A percentile compares a stretch with the other conserved stretches of the same genome.
Evolutionary conservation across 2,888 invertebrate genomes (phyloP).

Genomic region (Odontocolon sp.): DNA sequence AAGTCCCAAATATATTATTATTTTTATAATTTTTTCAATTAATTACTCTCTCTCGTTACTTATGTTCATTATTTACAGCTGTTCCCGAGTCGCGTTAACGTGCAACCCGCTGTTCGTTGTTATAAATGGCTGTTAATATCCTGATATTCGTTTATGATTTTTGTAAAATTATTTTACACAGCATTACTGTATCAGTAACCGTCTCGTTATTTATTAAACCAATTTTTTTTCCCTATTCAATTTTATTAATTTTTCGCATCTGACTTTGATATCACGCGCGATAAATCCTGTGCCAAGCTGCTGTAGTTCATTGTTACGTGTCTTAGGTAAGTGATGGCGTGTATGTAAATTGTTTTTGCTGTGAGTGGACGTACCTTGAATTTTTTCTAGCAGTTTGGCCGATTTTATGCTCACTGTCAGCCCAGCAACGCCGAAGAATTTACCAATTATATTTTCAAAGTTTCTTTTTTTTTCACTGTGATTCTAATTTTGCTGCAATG

Average conservation of each 20-base stretch:
- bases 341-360: slow-evolving; percentile 24
- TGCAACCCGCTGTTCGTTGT: slow-evolving; percentile 42
- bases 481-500: neutral
- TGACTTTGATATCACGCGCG: slow-evolving; percentile 34
- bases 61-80: slow-evolving; percentile 50
- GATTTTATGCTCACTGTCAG: neutral
- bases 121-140: slow-evolving; percentile 48
- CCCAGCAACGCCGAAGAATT: neutral
- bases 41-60: slow-evolving; percentile 37
- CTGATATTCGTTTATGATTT: neutral
- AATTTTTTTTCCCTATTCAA: slow-evolving; percentile 30
- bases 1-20: neutral
- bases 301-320: slow-evolving; percentile 56
- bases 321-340: slow-evolving; percentile 31
- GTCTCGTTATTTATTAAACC: neutral
- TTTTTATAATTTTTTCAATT: neutral
- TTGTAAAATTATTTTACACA: neutral
- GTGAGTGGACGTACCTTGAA: neutral
- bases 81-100: slow-evolving; percentile 41
- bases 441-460: neutral
- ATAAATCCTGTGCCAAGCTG: slow-evolving; percentile 44
- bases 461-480: neutral
- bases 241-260: slow-evolving; percentile 43
- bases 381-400: neutral
- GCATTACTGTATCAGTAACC: neutral